Conservation (phyloP, 2,113 vertebrate species). For the Sciurus niger region DNA sequence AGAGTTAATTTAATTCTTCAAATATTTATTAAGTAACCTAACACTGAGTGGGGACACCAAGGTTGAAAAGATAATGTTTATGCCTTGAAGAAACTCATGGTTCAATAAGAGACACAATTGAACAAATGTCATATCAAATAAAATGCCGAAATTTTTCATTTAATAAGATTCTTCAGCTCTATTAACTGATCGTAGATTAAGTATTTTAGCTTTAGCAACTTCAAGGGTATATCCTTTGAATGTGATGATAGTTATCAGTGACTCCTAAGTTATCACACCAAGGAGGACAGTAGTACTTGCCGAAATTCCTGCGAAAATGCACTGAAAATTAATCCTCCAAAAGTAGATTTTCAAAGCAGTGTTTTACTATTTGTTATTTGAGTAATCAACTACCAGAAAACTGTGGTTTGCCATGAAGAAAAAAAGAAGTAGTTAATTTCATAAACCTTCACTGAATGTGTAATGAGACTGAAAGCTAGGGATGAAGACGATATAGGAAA, state of each 20-base stretch:
- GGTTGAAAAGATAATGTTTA: constrained; percentile 17
- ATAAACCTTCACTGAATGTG: background rate
- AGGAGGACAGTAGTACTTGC: background rate
- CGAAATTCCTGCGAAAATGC: constrained; percentile 25
- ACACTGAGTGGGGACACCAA: background rate
- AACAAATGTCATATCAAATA: constrained; percentile 33
- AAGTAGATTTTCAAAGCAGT: constrained; percentile 42
- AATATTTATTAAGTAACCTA: background rate
- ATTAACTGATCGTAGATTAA: constrained; percentile 10
- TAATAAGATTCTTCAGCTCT: background rate
- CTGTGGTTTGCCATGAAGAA: background rate
- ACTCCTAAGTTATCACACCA: background rate
- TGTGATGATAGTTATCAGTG: background rate
- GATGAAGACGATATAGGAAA: constrained; percentile 14
- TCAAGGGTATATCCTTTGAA: background rate
- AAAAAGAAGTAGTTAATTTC: constrained; percentile 33
- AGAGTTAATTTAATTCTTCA: constrained; percentile 30
- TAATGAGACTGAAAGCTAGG: background rate
- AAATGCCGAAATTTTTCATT: background rate
- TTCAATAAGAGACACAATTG: constrained; percentile 34
- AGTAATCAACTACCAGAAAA: constrained; percentile 38
- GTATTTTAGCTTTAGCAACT: constrained; percentile 36
- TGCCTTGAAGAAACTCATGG: constrained; percentile 36
- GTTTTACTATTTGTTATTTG: constrained; percentile 63
- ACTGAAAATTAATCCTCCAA: constrained; percentile 24